Evolutionary conservation across 2,113 vertebrate genomes (phyloP), one percentile per base, ranked within the genome.

Genomic region (Cacatua alba): DNA sequence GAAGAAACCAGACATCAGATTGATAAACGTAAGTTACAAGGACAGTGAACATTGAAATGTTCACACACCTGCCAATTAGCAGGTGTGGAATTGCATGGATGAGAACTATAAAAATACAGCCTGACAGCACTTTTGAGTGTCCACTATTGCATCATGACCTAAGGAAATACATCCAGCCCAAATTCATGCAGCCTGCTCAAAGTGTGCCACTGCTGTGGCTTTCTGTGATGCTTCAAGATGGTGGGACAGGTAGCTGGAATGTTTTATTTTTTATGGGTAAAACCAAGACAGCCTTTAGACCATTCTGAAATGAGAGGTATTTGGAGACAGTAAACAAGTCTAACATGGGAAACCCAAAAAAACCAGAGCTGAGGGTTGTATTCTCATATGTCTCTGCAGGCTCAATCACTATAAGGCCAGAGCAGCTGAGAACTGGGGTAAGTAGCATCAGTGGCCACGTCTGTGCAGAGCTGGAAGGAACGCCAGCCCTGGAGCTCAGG

Each of bases 371-470:
- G 41, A 49, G 41, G 26, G 4, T 52, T 72, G 4, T 43, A 17
- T 60, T 76, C 10, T 43, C 17, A 29, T 6, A 11, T 4, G 21
- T 26, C 11, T 60, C 65, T 48, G 35, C 19, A 55, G 52, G 15
- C 35, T 48, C 68, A 41, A 9, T 26, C 28, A n/a, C 43, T 41
- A 16, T n/a, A 55, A 88, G 55, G 25, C 3, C 82, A 68, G 37
- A 79, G 62, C 43, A 79, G 26, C 18, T 29, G 46, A 65, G 49
- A 52, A 19, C 0, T 17, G 16, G 26, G 16, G 5, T 26, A 25
- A 57, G 53, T 53, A 76, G 28, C n/a, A 60, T 13, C 12, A 78
- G n/a, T 21, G 23, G 5, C 9, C 2, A 0, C 0, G 0, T 7
- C 4, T 0, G 9, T 10, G 24, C 23, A 53, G 65, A 68, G 44